Base-by-base conservation (phyloP, 2,797 vertebrate species). In the Saxicola maurus region DNA sequence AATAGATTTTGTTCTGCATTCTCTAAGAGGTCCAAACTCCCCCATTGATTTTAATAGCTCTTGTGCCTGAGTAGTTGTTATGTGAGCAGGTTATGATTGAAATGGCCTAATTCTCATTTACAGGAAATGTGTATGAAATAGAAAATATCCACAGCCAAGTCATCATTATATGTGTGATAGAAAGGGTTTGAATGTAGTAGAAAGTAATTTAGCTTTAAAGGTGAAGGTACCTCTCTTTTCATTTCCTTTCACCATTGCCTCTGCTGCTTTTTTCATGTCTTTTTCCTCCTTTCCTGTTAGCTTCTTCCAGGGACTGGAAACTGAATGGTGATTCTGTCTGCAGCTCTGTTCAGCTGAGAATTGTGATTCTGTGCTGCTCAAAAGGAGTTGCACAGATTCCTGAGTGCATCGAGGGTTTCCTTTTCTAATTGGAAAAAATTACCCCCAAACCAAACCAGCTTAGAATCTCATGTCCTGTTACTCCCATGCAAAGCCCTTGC, bases 141-240 rank as follows among this genome's bases (percentile, higher is more conserved):
- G 94, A 95, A 95, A 96, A 96, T 80, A 95, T 79, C 93, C 85
- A 86, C 86, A 53, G 94, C 91, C 90, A 87, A 95, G 80, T 77
- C 85, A 87, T 78, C 87, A 66, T 78, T 92, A 72, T 82, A 45
- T 52, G 80, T 72, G 90, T 86, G 66, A 46, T 82, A 52, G 92
- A 95, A 79, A 94, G 57, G 25, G 25, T 94, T 92, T 9, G 46
- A 90, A 53, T 35, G 18, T 11, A 38, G 33, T 53, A 6, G 17
- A 71, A 66, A 72, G 67, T 35, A 62, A 82, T 86, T 84, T 52
- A 76, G 35, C 37, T 87, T 91, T 83, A 76, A 76, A 87, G 57
- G 38, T 67, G 62, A 89, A 90, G 60, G 20, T 73, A 27, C 9
- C 7, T 82, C 24, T 27, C 17, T 45, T 65, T 77, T 73, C 2